Evolutionary conservation across 2,888 invertebrate species (phyloP), one percentile per base, ranked within the genome.

Genomic region (Cheilosia soror): DNA sequence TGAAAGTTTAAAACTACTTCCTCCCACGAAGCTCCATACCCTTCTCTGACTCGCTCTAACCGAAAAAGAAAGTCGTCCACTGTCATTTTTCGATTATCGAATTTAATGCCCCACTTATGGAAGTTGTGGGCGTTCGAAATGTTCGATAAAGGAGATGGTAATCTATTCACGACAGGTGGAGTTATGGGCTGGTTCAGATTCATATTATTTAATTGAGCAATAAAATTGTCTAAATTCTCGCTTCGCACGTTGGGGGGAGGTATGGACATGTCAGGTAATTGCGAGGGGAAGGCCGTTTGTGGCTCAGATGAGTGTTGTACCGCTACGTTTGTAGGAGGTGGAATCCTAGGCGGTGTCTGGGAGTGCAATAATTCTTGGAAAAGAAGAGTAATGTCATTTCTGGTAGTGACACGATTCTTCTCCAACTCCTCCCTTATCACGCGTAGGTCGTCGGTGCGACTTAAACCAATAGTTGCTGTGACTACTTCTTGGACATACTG

Each of bases 151-250:
- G n/a, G 47, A 4, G 15, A 15, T 47, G 15, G 47, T 6, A 6
- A 7, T 15, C 5, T 3, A 0, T 6, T 6, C 3, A 0, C 2
- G n/a, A 7, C 15, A 2, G n/a, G 2, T 6, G 15, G n/a, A 2
- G 47, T 15, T 7, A 1, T 0, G 2, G n/a, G 6, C n/a, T 47
- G 7, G 15, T 47, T n/a, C 6, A 47, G 15, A 2, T 5, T 20
- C 3, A 47, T n/a, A 6, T 47, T 47, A 0, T 2, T 1, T 15
- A 47, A 47, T 15, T 47, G 47, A 2, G 47, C 20, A 1, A 47
- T 7, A 15, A 47, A 47, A 2, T 47, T 47, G 0, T 47, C 20
- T 6, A 15, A 15, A 2, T 47, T 47, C 0, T 15, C 15, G 15
- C 47, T 15, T 20, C 7, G 47, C 0, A 15, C 11, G 6, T 15